Conservation (phyloP, 2,797 vertebrate genomes). For the Lacerta bilineata region DNA sequence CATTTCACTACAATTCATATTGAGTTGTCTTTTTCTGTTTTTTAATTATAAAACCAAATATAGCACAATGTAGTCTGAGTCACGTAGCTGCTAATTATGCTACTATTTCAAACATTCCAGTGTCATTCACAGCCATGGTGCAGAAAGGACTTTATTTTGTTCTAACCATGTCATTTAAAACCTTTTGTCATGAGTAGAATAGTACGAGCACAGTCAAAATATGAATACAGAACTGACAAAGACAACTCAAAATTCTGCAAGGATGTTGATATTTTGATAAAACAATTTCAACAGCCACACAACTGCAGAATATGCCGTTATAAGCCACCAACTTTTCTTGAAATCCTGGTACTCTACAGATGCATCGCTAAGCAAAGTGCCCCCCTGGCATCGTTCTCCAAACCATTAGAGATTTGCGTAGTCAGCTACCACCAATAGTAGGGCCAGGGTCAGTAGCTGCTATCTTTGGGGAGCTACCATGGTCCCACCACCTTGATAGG, state of each 20-base stretch:
- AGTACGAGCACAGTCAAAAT: constrained; percentile 17
- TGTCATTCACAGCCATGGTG: constrained; percentile 56
- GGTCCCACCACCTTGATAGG: too few species aligned
- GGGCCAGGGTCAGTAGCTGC: too few species aligned
- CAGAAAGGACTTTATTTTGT: constrained; percentile 59
- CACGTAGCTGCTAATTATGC: constrained; percentile 55
- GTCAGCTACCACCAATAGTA: neutral
- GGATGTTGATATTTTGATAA: constrained; percentile 46
- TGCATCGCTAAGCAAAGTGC: neutral
- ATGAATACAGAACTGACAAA: constrained; percentile 45
- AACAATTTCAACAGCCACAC: constrained; percentile 34
- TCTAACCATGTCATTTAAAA: constrained; percentile 56
- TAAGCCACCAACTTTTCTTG: constrained; percentile 33
- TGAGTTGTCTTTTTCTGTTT: neutral
- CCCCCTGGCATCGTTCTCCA: neutral
- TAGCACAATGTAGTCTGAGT: constrained; percentile 55
- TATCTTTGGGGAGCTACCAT: too few species aligned
- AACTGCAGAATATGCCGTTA: constrained; percentile 28
- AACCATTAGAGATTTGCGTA: neutral
- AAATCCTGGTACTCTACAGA: neutral
- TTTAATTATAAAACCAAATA: constrained; percentile 53
- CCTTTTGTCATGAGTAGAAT: constrained; percentile 40
- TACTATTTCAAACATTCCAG: constrained; percentile 64
- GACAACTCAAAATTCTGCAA: constrained; percentile 43
- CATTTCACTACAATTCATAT: neutral